phyloP scores from a whole-genome alignment of 2,797 vertebrate species.

The Syngnathus rostellatus region DNA sequence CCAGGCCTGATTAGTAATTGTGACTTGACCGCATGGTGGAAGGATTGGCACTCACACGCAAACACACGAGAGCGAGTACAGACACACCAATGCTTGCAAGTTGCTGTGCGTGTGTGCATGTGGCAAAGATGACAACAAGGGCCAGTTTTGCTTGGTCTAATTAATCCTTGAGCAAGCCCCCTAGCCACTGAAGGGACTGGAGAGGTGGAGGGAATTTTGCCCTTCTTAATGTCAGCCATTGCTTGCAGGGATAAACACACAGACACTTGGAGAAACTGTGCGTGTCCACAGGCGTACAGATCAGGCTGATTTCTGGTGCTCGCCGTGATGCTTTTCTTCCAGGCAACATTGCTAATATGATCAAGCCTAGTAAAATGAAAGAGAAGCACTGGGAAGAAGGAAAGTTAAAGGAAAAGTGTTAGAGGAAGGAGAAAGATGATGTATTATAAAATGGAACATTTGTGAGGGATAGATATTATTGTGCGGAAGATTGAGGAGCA shows the following conservation, averaged over 20 bases:
- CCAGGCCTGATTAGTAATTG: slow-evolving; percentile 64
- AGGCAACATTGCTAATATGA: slow-evolving; percentile 39
- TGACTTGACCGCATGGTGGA: slow-evolving; percentile 64
- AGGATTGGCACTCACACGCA: slow-evolving; percentile 49
- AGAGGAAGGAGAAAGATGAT: slow-evolving; percentile 23
- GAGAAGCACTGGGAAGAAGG: slow-evolving; percentile 1
- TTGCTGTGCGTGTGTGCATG: slow-evolving; percentile 11
- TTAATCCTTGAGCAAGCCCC: slow-evolving; percentile 45
- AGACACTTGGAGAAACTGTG: slow-evolving; percentile 19
- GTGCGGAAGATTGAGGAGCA: slow-evolving; percentile 13
- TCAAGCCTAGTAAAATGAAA: slow-evolving; percentile 13
- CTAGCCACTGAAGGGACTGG: slow-evolving; percentile 19
- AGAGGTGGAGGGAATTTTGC: slow-evolving; percentile 44
- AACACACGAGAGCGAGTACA: slow-evolving; percentile 13
- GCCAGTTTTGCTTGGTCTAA: slow-evolving; percentile 50
- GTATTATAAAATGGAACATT: slow-evolving; percentile 19
- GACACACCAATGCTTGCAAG: slow-evolving; percentile 5
- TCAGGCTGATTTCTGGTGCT: slow-evolving; percentile 36
- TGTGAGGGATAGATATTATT: slow-evolving; percentile 14
- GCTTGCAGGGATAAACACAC: slow-evolving; percentile 42
- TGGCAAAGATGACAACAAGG: slow-evolving; percentile 38
- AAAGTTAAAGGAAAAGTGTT: slow-evolving; percentile 11
- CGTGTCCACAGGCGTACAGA: slow-evolving; percentile 38
- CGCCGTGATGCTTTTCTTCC: slow-evolving; percentile 24
- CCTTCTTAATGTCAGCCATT: slow-evolving; percentile 60